phyloP scores from a whole-genome alignment of 1,140 invertebrate genomes.

The Olivierus martensii region DNA sequence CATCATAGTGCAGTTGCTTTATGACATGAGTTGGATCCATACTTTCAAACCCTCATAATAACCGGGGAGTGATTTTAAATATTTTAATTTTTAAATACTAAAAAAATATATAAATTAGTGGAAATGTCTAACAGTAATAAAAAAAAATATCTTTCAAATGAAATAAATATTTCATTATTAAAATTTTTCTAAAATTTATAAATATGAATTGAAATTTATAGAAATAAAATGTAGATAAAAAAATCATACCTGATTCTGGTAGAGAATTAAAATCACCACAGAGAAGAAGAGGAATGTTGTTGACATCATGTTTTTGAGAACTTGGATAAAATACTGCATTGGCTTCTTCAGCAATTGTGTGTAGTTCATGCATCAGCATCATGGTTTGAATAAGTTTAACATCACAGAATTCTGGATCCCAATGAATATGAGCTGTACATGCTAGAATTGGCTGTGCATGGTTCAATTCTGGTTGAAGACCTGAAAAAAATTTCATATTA shows the following conservation, averaged over 20 bases:
- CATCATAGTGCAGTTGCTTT: too few species aligned
- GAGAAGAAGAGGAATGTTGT: constrained; percentile 79
- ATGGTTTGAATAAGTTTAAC: constrained; percentile 99
- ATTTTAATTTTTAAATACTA: too few species aligned
- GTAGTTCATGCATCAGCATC: constrained; percentile 89
- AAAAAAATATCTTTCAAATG: too few species aligned
- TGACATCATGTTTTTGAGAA: constrained; percentile 49
- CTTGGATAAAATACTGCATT: constrained; percentile 17
- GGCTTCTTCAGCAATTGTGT: constrained; percentile 22
- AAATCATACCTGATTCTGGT: constrained; percentile 88
- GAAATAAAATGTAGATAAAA: too few species aligned
- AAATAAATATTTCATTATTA: too few species aligned
- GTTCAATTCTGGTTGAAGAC: background rate
- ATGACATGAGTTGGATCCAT: too few species aligned
- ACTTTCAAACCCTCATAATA: too few species aligned
- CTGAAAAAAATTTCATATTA: background rate
- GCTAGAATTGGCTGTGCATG: constrained; percentile 77
- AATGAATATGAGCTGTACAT: constrained; percentile 97
- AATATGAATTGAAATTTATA: too few species aligned
- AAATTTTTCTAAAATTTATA: too few species aligned
- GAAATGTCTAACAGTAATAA: too few species aligned
- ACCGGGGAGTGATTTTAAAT: too few species aligned
- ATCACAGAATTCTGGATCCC: constrained; percentile 99
- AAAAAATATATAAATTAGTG: too few species aligned
- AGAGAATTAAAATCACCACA: constrained; percentile 99